Evolutionary conservation across 2,797 vertebrate genomes (phyloP), one percentile per base, ranked within the genome.

Genomic region (Halcyon smyrnensis): DNA sequence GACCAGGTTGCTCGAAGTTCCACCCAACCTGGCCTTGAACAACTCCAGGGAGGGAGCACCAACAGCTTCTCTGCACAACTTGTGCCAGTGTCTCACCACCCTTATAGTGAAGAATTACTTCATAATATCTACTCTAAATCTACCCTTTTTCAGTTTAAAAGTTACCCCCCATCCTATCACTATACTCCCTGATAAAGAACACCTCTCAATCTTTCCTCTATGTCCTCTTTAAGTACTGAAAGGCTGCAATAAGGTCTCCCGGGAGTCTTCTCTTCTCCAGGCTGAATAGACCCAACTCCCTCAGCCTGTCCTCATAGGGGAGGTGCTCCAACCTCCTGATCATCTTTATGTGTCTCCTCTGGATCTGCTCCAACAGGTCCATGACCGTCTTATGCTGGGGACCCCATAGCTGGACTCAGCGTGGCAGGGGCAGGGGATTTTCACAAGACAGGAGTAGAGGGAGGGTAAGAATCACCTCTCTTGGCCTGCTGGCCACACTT

Each of bases 291-390:
- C 6, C 36, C 34, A 50, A 8, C 14, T 71, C 16, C 30, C 50
- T 57, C 59, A 73, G 36, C 17, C 17, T 43, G 36, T 12, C 36
- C 15, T 32, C 32, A 12, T 1, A 67, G 5, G 0, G 9, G 11
- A 39, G 46, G 19, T 19, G 24, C 15, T 67, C 53, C 53, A 74
- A n/a, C 8, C 36, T n/a, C 11, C 6, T 2, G 15, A 59, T 6
- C n/a, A 53, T 67, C 37, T 60, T 30, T 0, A 1, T 46, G 53
- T 28, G 5, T 28, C 39, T 39, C 37, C n/a, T 67, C 53, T 59
- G 28, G 15, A 37, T 53, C 12, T 0, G 0, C 11, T 30, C 1
- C 0, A 67, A 6, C 18, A 37, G 24, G 21, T 24, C 46, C 46
- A 48, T 48, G 7, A 27, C 34, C 15, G 43, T 28, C 60, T 39